Evolutionary conservation across 2,797 vertebrate genomes (phyloP), one percentile per base, ranked within the genome.

Genomic region (Crenuchus spilurus): DNA sequence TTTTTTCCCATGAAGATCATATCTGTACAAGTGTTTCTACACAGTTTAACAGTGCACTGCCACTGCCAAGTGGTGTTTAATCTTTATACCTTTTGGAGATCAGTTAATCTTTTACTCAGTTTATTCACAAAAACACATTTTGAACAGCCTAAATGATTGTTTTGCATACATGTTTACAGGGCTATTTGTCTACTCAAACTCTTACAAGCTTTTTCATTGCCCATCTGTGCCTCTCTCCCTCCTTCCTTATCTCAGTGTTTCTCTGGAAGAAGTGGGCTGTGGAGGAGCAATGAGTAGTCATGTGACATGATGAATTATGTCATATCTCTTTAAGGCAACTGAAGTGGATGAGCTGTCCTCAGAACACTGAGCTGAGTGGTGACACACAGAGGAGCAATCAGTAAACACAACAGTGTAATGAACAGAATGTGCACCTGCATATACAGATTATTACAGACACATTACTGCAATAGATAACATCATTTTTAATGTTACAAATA

Each of bases 201-300:
- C 62, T 60, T 37, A 44, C 39, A 35, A 18, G 11, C 33, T 44
- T 49, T 60, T 28, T 57, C 37, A 58, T 55, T 37, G 42, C 13
- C 48, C 46, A 46, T 33, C 33, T 66, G 42, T 54, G 35, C 58
- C 39, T 52, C 37, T 37, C 37, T 57, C 39, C 11, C 28, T 58
- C 24, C n/a, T 7, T 70, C 61, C 73, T 78, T 77, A 72, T 58
- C 57, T 80, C 65, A 1, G 70, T 79, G 70, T 70, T 82, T 49
- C 62, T 84, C 72, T 44, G 13, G 13, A 52, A 14, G 49, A 5
- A 30, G 4, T 31, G 51, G 14, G 9, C 22, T 16, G 26, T 54
- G 6, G 26, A 31, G 26, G 9, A 28, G 14, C 13, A n/a, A 5
- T 0, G 51, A 54, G 51, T 30, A 28, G 51, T 54, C 26, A 13